Evolutionary conservation across 1,140 invertebrate species (phyloP).

Genomic region (Vanessa tameamea): DNA sequence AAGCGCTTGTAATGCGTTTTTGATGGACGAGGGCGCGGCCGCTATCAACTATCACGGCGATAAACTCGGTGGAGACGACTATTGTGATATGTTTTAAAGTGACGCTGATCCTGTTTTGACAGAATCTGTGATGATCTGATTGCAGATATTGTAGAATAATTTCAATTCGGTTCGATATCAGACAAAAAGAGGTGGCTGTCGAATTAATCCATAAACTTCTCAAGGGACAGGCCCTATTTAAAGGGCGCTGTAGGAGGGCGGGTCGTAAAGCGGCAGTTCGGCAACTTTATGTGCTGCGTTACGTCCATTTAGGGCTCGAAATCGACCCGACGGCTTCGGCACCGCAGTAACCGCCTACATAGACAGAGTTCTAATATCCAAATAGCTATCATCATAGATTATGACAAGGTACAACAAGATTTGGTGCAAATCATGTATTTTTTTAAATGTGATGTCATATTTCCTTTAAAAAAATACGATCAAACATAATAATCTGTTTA

Average conservation of each 20-base stretch:
- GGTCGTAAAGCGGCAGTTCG: constrained; percentile 49
- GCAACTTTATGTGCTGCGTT: constrained; percentile 59
- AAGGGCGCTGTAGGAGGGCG: constrained; percentile 40
- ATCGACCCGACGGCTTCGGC: constrained; percentile 34
- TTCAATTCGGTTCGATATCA: neutral
- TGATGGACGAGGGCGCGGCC: constrained; percentile 72
- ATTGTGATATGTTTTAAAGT: constrained; percentile 44
- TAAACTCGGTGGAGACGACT: constrained; percentile 50
- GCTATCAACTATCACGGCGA: constrained; percentile 54
- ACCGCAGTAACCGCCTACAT: constrained; percentile 38
- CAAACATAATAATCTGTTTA: neutral
- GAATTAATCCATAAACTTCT: constrained; percentile 30
- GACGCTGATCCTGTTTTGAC: constrained; percentile 50
- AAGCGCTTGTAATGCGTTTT: constrained; percentile 73
- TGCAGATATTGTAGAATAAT: constrained; percentile 14
- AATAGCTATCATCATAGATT: neutral
- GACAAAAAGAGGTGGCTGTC: neutral
- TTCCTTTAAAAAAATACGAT: neutral
- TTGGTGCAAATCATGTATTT: neutral
- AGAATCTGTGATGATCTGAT: constrained; percentile 36
- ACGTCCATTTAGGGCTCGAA: constrained; percentile 53
- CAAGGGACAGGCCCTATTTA: constrained; percentile 20
- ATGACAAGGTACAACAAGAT: neutral
- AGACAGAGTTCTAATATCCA: constrained; percentile 17
- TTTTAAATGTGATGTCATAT: neutral